These are phyloP conservation scores for Emmelina monodactyla DNA, from an alignment of 2,888 invertebrate species.

Conservation along the genomic window DNA sequence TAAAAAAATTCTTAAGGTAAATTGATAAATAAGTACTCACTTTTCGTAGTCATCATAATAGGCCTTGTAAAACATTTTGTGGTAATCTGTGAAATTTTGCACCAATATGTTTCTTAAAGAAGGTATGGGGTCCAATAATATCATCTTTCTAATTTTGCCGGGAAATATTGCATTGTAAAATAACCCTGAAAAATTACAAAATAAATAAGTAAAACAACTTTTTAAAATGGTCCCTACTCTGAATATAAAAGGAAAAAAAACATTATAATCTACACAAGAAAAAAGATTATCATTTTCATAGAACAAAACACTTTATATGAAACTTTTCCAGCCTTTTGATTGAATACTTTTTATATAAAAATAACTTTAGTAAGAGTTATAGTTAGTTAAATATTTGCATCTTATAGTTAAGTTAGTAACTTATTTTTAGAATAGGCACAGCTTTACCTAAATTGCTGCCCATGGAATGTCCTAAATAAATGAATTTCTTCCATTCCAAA, in stretches of 20 bases:
- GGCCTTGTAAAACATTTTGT: background rate
- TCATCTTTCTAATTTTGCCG: background rate
- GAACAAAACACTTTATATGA: no score
- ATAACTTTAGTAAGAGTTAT: no score
- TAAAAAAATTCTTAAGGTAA: background rate
- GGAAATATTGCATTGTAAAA: background rate
- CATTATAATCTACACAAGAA: no score
- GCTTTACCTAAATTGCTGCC: conserved; percentile 39
- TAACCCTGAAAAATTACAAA: background rate
- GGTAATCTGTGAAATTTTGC: background rate
- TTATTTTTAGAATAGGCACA: no score
- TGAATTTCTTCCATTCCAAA: conserved; percentile 35
- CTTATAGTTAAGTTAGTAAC: no score
- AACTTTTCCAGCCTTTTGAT: no score
- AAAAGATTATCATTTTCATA: no score
- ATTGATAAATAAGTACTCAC: background rate
- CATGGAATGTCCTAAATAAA: conserved; percentile 42
- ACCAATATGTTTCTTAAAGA: background rate
- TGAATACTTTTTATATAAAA: no score
- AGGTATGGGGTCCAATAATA: background rate
- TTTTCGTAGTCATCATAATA: background rate
- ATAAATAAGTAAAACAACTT: background rate
- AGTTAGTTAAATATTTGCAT: no score
- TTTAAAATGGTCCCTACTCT: no score
- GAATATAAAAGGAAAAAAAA: no score